phyloP scores from a whole-genome alignment of 2,113 vertebrate species.

The Clarias magur region DNA sequence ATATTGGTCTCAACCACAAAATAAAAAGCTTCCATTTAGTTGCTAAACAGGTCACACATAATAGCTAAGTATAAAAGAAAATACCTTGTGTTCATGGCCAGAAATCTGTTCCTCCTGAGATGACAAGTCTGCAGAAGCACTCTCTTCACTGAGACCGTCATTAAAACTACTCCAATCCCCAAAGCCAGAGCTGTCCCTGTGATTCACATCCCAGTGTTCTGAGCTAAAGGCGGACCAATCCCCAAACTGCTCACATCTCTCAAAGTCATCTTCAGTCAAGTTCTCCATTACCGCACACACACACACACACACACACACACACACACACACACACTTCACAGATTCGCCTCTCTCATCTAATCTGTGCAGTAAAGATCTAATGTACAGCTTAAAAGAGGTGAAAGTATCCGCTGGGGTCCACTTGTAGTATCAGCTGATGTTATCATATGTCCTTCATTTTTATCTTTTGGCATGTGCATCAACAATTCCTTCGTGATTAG shows the following conservation, averaged over 20 bases:
- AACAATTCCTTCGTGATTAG: background rate
- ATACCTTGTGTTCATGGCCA: slow-evolving; percentile 31
- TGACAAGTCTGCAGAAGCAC: background rate
- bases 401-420: background rate
- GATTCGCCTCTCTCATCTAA: background rate
- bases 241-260: slow-evolving; percentile 28
- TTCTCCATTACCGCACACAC: slow-evolving; percentile 19
- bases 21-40: background rate
- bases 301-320: slow-evolving; percentile 12
- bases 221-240: slow-evolving; percentile 42
- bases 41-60: background rate
- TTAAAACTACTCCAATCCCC: slow-evolving; percentile 42
- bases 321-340: slow-evolving; percentile 26
- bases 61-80: background rate
- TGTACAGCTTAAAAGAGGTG: background rate
- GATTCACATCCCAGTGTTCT: slow-evolving; percentile 4
- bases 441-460: background rate
- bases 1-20: background rate
- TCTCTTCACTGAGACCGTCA: slow-evolving; percentile 6
- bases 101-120: background rate
- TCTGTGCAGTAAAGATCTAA: background rate
- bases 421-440: background rate
- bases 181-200: slow-evolving; percentile 13
- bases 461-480: background rate
- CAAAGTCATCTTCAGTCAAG: slow-evolving; percentile 30